Percentiles rank a stretch among this genome's conserved stretches.
These are phyloP conservation scores for Drosophila parthenogenetica DNA, from an alignment of 2,888 invertebrate genomes.

Conservation along the genomic window DNA sequence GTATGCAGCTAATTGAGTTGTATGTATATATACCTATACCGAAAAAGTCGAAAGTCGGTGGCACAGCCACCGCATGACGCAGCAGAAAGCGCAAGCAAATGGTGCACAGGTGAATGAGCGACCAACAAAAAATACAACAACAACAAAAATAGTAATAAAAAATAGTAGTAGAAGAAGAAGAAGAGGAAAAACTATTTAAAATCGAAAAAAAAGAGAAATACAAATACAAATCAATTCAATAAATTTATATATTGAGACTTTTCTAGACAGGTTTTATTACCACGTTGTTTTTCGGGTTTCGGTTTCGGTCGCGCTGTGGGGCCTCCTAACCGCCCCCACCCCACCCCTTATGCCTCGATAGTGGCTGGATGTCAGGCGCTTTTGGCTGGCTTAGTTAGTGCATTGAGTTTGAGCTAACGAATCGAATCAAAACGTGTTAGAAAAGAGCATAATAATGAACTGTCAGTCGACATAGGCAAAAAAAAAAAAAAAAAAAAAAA, in stretches of 20 bases:
- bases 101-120: slow-evolving; percentile 50
- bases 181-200: slow-evolving; percentile 35
- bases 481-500: background rate
- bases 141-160: background rate
- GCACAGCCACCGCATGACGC: slow-evolving; percentile 64
- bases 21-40: slow-evolving; percentile 26
- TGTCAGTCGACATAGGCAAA: slow-evolving; percentile 30
- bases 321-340: slow-evolving; percentile 16
- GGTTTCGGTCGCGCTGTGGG: slow-evolving; percentile 49
- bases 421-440: slow-evolving; percentile 70
- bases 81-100: slow-evolving; percentile 50
- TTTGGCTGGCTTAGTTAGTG: slow-evolving; percentile 57
- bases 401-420: slow-evolving; percentile 58
- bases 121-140: background rate
- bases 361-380: slow-evolving; percentile 21
- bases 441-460: slow-evolving; percentile 73
- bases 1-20: slow-evolving; percentile 73
- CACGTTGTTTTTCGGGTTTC: slow-evolving; percentile 27
- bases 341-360: background rate
- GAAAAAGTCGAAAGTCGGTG: slow-evolving; percentile 27
- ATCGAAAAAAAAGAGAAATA: slow-evolving; percentile 51
- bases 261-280: slow-evolving; percentile 60
- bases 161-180: background rate
- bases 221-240: slow-evolving; percentile 73
- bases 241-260: slow-evolving; percentile 53